Evolutionary conservation across 2,888 invertebrate genomes (phyloP).

Genomic region (Xestia sexstrigata): DNA sequence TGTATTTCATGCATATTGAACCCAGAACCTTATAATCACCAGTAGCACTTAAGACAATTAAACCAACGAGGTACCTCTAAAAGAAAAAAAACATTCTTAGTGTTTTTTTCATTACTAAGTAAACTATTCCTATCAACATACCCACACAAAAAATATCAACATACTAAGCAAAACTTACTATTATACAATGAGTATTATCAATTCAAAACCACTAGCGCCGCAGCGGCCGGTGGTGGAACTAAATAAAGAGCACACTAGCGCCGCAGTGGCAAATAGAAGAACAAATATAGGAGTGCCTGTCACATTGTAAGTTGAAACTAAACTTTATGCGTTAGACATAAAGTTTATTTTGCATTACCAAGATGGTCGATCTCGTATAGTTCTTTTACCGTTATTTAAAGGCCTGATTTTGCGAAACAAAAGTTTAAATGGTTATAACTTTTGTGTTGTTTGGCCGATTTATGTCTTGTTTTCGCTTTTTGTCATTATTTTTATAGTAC

Average conservation of each 20-base stretch:
- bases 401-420: no score
- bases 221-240: slow-evolving; percentile 4
- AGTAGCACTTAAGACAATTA: background rate
- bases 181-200: slow-evolving; percentile 47
- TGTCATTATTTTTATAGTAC: no score
- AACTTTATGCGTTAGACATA: background rate
- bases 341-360: background rate
- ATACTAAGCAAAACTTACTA: slow-evolving; percentile 22
- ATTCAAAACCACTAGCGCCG: slow-evolving; percentile 29
- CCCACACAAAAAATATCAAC: slow-evolving; percentile 40
- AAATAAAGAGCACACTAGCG: slow-evolving; percentile 2
- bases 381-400: no score
- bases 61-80: background rate
- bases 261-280: background rate
- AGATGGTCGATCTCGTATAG: background rate
- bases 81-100: background rate
- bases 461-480: no score
- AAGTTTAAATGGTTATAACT: no score
- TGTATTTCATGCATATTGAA: no score
- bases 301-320: background rate
- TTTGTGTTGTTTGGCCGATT: no score
- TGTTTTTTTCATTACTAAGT: background rate
- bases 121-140: slow-evolving; percentile 16
- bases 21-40: background rate
- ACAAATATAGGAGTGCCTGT: background rate